Conservation (phyloP, 2,113 vertebrate genomes). For the Chaenogobius annularis region DNA sequence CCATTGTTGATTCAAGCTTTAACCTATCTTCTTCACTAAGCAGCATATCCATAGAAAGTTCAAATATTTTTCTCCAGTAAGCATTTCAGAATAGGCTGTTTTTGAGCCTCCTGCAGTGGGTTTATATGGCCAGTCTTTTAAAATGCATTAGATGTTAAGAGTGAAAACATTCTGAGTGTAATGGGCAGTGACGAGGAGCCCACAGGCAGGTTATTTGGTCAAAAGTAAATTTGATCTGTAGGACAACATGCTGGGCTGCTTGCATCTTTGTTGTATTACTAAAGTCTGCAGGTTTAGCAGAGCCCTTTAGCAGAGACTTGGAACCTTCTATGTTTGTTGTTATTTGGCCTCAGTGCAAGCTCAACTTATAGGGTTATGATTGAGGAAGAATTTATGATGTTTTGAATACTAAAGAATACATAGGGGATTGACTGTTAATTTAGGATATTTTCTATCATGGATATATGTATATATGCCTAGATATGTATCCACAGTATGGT, state of each 20-base stretch:
- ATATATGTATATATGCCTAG: too few species aligned
- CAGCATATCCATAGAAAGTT: slow-evolving; percentile 8
- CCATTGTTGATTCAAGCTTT: slow-evolving; percentile 1
- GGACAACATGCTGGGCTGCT: background rate
- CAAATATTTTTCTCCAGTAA: slow-evolving; percentile 1
- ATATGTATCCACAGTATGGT: too few species aligned
- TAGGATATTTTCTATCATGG: too few species aligned
- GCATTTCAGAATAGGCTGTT: background rate
- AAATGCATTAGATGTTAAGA: slow-evolving; percentile 13
- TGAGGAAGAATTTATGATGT: background rate
- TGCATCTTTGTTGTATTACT: slow-evolving; percentile 10
- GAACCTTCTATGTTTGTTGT: background rate
- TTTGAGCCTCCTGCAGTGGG: background rate
- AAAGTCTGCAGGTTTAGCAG: slow-evolving; percentile 1
- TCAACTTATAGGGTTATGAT: background rate
- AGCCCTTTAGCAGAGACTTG: background rate
- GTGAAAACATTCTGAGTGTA: slow-evolving; percentile 12
- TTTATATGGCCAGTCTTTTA: slow-evolving; percentile 8
- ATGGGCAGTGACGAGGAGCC: slow-evolving; percentile 11
- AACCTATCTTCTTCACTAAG: background rate
- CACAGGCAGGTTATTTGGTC: slow-evolving; percentile 12
- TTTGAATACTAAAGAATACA: too few species aligned
- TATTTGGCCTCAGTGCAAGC: background rate
- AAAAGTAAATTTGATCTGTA: slow-evolving; percentile 13
- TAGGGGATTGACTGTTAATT: too few species aligned